These are phyloP conservation scores for Archips xylosteana DNA, from an alignment of 2,888 invertebrate genomes.

Conservation along the genomic window DNA sequence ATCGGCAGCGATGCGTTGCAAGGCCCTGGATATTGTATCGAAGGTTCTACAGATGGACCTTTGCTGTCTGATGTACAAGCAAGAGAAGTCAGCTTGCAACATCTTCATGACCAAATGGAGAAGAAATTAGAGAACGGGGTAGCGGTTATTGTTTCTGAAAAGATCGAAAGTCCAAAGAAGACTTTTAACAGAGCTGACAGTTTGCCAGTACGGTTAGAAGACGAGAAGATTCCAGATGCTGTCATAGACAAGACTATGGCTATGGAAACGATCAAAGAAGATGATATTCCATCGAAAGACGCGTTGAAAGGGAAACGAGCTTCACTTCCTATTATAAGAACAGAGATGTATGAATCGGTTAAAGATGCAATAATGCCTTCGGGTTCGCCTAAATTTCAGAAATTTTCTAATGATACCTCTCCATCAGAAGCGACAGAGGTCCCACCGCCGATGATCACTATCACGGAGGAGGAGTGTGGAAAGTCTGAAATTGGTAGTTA, in stretches of 20 bases:
- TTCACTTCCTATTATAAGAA: slow-evolving; percentile 74
- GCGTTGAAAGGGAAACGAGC: slow-evolving; percentile 69
- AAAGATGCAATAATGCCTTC: slow-evolving; percentile 82
- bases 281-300: slow-evolving; percentile 69
- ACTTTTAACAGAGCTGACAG: slow-evolving; percentile 83
- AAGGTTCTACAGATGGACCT: slow-evolving; percentile 82
- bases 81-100: slow-evolving; percentile 75
- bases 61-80: slow-evolving; percentile 81
- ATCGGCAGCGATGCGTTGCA: slow-evolving; percentile 76
- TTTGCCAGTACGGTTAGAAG: slow-evolving; percentile 83
- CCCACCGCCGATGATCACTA: slow-evolving; percentile 78
- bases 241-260: slow-evolving; percentile 52
- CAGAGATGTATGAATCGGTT: slow-evolving; percentile 84
- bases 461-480: slow-evolving; percentile 79
- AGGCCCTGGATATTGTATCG: slow-evolving; percentile 79
- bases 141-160: slow-evolving; percentile 67
- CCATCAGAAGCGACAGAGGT: slow-evolving; percentile 66
- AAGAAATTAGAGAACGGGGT: slow-evolving; percentile 76
- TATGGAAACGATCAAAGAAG: slow-evolving; percentile 74
- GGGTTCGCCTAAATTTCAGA: slow-evolving; percentile 86
- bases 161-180: slow-evolving; percentile 75
- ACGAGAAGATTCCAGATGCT: slow-evolving; percentile 62
- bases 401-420: slow-evolving; percentile 83
- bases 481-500: slow-evolving; percentile 77
- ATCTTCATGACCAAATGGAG: slow-evolving; percentile 72